A percentile compares a stretch with the other conserved stretches of the same genome.
Evolutionary conservation across 1,140 invertebrate species (phyloP).

Genomic region (Daktulosphaira vitifoliae): DNA sequence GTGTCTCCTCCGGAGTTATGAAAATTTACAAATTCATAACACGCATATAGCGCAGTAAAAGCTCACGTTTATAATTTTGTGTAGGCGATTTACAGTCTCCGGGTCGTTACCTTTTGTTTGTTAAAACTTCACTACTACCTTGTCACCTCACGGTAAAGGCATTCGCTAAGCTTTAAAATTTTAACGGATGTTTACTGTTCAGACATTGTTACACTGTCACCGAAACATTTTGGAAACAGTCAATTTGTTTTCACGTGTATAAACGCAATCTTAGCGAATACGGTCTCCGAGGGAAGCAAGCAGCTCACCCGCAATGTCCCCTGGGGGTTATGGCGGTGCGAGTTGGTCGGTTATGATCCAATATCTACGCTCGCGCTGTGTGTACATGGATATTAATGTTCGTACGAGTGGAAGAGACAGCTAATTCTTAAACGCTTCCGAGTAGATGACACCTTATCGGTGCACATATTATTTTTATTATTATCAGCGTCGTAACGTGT

Average conservation of each 20-base stretch:
- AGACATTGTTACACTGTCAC: conserved; percentile 15
- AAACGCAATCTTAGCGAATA: conserved; percentile 12
- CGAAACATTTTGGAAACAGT: not conserved
- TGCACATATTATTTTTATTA: not conserved
- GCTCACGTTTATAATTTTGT: too few species aligned
- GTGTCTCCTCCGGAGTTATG: too few species aligned
- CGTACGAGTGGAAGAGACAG: too few species aligned
- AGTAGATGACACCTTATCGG: too few species aligned
- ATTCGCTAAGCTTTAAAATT: conserved; percentile 22
- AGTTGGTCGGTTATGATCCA: not conserved
- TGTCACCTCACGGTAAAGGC: not conserved
- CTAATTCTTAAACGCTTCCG: too few species aligned
- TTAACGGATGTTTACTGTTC: conserved; percentile 5
- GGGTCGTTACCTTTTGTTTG: conserved; percentile 9
- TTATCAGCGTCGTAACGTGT: not conserved
- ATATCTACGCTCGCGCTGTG: conserved; percentile 7
- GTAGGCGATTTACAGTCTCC: not conserved
- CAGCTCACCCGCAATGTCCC: too few species aligned
- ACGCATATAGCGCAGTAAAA: too few species aligned
- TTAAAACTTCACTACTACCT: not conserved
- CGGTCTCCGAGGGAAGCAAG: not conserved
- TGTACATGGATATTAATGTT: too few species aligned
- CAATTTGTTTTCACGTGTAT: conserved; percentile 26
- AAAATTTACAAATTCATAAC: too few species aligned
- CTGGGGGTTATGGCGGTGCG: not conserved